A percentile compares a stretch with the other conserved stretches of the same genome.
These are phyloP conservation scores for Porites divaricata DNA, from an alignment of 92 coral and sea anemone species.

Conservation along the genomic window DNA sequence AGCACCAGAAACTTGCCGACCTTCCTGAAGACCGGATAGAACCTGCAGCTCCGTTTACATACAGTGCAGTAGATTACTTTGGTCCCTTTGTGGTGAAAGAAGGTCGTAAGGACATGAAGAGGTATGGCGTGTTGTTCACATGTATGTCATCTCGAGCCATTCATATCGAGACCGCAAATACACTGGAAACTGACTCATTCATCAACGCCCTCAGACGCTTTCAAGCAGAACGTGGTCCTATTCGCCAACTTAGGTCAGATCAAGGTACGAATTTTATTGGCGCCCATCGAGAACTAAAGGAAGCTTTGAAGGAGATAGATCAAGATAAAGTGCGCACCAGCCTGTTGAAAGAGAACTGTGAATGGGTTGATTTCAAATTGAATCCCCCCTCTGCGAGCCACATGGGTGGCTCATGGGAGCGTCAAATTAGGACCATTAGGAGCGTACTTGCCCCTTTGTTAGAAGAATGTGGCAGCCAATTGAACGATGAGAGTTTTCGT, in stretches of 20 bases:
- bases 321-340: too few relatives aligned
- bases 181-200: slow-evolving; percentile 24
- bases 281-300: too few relatives aligned
- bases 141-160: slow-evolving; percentile 47
- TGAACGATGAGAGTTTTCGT: slow-evolving; percentile 37
- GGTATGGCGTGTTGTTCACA: slow-evolving; percentile 52
- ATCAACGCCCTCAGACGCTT: slow-evolving; percentile 51
- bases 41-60: slow-evolving; percentile 45
- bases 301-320: too few relatives aligned
- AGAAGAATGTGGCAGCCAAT: slow-evolving; percentile 29
- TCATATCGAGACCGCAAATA: slow-evolving; percentile 44
- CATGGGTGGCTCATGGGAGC: slow-evolving; percentile 44
- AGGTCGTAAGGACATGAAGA: slow-evolving; percentile 35
- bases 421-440: slow-evolving; percentile 38
- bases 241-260: slow-evolving; percentile 44
- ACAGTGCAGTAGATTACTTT: slow-evolving; percentile 42
- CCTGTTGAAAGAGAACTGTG: too few relatives aligned
- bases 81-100: slow-evolving; percentile 51
- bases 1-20: slow-evolving; percentile 44
- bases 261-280: slow-evolving; percentile 46
- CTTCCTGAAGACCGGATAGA: slow-evolving; percentile 31
- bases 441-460: slow-evolving; percentile 23
- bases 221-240: slow-evolving; percentile 33
- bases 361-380: slow-evolving; percentile 29
- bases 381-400: slow-evolving; percentile 33